These are phyloP conservation scores for Rhagoletis zephyria DNA, from an alignment of 1,140 invertebrate genomes.

Conservation along the genomic window DNA sequence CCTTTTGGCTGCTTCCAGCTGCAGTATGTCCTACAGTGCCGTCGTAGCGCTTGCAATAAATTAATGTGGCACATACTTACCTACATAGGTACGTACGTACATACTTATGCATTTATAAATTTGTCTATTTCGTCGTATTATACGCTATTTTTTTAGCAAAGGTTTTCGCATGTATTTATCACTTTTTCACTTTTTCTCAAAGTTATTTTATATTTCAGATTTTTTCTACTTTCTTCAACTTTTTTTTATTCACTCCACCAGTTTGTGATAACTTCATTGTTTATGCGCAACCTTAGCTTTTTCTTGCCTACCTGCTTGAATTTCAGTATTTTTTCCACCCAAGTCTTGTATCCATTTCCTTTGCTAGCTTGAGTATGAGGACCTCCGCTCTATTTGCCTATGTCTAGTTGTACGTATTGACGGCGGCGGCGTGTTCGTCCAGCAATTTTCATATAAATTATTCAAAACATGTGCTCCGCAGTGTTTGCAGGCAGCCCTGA, in stretches of 20 bases:
- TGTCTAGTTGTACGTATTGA: neutral
- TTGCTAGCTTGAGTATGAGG: neutral
- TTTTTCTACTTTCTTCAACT: neutral
- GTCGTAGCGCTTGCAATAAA: neutral
- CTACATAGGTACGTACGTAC: too few species aligned
- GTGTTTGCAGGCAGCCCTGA: conserved; percentile 45
- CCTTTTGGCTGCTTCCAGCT: neutral
- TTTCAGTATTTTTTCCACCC: neutral
- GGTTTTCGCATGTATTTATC: conserved; percentile 37
- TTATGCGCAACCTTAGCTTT: neutral
- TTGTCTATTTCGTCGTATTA: neutral
- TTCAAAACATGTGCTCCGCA: conserved; percentile 57
- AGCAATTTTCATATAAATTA: conserved; percentile 56
- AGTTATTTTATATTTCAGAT: neutral
- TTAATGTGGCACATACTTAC: too few species aligned
- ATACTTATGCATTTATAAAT: neutral
- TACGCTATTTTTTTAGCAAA: conserved; percentile 24
- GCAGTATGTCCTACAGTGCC: neutral
- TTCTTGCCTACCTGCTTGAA: conserved; percentile 13
- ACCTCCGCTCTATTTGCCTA: neutral
- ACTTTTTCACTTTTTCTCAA: neutral
- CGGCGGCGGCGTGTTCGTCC: conserved; percentile 20
- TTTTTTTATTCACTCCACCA: neutral
- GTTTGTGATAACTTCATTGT: conserved; percentile 13
- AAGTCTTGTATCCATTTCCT: neutral